A percentile compares a stretch with the other conserved stretches of the same genome.
Conservation (phyloP, 2,797 vertebrate genomes). For the Bothrops alternatus region DNA sequence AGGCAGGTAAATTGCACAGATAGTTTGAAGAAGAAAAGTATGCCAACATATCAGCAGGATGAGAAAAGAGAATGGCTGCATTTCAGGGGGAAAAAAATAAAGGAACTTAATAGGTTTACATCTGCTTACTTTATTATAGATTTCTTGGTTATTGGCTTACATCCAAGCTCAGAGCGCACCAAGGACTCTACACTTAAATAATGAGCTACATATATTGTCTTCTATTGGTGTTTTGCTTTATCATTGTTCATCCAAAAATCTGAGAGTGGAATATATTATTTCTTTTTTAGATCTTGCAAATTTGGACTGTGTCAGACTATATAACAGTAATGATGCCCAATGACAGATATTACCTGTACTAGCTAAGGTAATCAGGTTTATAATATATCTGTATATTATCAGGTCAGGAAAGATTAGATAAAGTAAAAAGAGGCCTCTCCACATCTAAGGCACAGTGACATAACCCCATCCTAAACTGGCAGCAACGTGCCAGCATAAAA, state of each 20-base stretch:
- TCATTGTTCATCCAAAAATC: neutral
- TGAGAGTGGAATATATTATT: neutral
- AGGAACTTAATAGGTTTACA: neutral
- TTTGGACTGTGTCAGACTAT: neutral
- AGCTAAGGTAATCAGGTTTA: neutral
- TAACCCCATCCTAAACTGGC: neutral
- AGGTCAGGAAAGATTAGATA: neutral
- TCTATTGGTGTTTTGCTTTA: neutral
- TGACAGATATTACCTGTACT: neutral
- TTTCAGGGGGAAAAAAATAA: neutral
- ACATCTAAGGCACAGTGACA: neutral
- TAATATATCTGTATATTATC: neutral
- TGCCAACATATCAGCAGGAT: conserved; percentile 8
- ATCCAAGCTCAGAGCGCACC: neutral
- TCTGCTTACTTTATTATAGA: neutral
- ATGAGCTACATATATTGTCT: neutral
- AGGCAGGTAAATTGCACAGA: conserved; percentile 28
- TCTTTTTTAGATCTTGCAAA: neutral
- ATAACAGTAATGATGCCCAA: neutral
- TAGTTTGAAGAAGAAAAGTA: conserved; percentile 44
- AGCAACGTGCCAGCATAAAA: neutral
- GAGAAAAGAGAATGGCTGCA: neutral
- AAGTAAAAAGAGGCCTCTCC: neutral
- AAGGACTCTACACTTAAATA: neutral
- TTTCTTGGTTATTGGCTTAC: neutral